Percentiles rank a stretch among this genome's conserved stretches.
Conservation (phyloP, 2,113 vertebrate genomes). For the Tragelaphus imberbis region DNA sequence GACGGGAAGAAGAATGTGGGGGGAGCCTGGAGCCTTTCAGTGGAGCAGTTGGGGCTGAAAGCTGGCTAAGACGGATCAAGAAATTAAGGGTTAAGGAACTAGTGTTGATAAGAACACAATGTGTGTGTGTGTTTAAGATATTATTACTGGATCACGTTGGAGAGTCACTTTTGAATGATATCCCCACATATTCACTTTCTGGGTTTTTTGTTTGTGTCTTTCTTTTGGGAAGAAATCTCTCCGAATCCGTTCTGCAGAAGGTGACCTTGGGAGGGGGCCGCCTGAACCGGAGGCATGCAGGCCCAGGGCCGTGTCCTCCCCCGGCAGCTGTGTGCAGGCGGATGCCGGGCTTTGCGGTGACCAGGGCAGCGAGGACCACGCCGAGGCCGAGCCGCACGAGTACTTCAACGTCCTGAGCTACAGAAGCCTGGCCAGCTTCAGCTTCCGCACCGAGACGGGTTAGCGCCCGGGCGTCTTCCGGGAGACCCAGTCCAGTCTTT, state of each 20-base stretch:
- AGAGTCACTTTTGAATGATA: background rate
- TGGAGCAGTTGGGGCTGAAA: background rate
- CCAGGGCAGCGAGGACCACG: background rate
- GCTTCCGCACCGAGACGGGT: background rate
- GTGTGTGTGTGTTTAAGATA: background rate
- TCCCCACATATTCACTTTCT: background rate
- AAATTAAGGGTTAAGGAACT: background rate
- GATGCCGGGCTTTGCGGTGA: background rate
- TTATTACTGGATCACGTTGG: background rate
- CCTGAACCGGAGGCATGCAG: background rate
- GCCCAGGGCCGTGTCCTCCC: fast-evolving
- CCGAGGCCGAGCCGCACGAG: background rate
- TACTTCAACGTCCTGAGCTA: constrained; percentile 71
- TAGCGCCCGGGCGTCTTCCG: background rate
- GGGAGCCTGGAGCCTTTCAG: background rate
- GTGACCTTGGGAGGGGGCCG: fast-evolving
- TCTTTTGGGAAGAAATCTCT: constrained; percentile 36
- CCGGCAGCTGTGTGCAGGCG: background rate
- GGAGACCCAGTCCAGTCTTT: background rate
- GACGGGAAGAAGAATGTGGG: fast-evolving
- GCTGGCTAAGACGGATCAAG: background rate
- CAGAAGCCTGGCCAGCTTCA: constrained; percentile 48
- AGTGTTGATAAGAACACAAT: background rate
- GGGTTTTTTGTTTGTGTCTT: constrained; percentile 10
- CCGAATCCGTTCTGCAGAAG: background rate